Evolutionary conservation across 2,797 vertebrate species (phyloP), one percentile per base, ranked within the genome.

Genomic region (Scleropages formosus): DNA sequence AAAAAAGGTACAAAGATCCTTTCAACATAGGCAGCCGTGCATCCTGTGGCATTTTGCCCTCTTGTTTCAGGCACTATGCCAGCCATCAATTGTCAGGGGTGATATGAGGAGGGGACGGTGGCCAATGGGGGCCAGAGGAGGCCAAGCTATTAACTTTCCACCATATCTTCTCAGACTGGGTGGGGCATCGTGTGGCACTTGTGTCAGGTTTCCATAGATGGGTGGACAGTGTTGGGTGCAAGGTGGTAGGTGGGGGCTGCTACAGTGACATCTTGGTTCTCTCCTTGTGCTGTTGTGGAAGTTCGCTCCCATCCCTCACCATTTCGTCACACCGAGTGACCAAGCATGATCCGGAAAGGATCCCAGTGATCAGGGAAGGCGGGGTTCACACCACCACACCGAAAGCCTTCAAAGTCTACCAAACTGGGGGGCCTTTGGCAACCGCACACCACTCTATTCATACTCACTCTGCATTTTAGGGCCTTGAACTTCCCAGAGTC

Each of bases 21-120:
- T 49, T 53, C 53, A 18, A 53, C 62, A 27, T 15, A 20, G 49
- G 53, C 20, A 81, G 26, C 24, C 78, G 78, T 82, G 83, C 59
- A 86, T 88, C 84, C 83, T 87, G 85, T 81, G 86, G 82, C 80
- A 72, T 84, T 86, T 88, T 84, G 87, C 81, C 81, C 59, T 81
- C 82, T 87, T 85, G 86, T 86, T 86, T 87, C 86, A 86, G 86
- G 88, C 87, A 85, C 81, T 60, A 76, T 80, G 83, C 86, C 85
- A 1, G 84, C 84, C 85, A 87, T 89, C 88, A 88, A 85, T 86
- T 89, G 87, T 88, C 88, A 89, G 83, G 83, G 86, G 86, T 80
- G 76, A 83, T 81, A 82, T 79, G 79, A 80, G 82, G 72, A 68
- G 79, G 84, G n/a, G 22, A 22, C 1, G 27, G 24, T 6, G 24